Percentiles rank a stretch among this genome's conserved stretches.
These are phyloP conservation scores for Ceratitis capitata DNA, from an alignment of 1,140 invertebrate species.

Conservation along the genomic window DNA sequence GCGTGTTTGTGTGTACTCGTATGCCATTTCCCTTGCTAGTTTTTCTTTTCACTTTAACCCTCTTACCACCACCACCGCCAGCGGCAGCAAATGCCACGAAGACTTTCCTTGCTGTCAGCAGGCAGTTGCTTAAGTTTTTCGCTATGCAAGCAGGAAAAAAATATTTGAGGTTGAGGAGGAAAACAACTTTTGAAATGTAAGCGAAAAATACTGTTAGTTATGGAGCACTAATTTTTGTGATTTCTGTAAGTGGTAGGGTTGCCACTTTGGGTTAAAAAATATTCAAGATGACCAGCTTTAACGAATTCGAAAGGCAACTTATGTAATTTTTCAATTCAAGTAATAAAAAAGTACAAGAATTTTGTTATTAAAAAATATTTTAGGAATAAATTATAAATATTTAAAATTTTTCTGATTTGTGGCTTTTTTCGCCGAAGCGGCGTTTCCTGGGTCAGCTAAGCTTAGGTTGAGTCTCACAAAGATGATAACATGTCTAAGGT, in stretches of 20 bases:
- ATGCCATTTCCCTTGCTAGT: not conserved
- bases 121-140: slow-evolving; percentile 1
- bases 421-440: too few species aligned
- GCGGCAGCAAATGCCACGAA: too few species aligned
- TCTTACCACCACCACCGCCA: not conserved
- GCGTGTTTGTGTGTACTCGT: not conserved
- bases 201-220: not conserved
- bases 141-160: slow-evolving; percentile 39
- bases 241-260: not conserved
- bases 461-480: too few species aligned
- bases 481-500: too few species aligned
- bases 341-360: too few species aligned
- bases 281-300: too few species aligned
- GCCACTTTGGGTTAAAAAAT: not conserved
- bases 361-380: too few species aligned
- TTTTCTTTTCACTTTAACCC: not conserved
- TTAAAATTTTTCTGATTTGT: too few species aligned
- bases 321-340: too few species aligned
- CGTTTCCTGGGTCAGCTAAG: too few species aligned
- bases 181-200: not conserved
- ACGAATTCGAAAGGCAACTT: too few species aligned
- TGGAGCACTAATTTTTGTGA: not conserved
- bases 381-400: too few species aligned
- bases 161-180: not conserved
- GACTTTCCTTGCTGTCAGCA: not conserved